A percentile compares a stretch with the other conserved stretches of the same genome.
These are phyloP conservation scores for Acomys russatus DNA, from an alignment of 2,797 vertebrate species.

Conservation along the genomic window DNA sequence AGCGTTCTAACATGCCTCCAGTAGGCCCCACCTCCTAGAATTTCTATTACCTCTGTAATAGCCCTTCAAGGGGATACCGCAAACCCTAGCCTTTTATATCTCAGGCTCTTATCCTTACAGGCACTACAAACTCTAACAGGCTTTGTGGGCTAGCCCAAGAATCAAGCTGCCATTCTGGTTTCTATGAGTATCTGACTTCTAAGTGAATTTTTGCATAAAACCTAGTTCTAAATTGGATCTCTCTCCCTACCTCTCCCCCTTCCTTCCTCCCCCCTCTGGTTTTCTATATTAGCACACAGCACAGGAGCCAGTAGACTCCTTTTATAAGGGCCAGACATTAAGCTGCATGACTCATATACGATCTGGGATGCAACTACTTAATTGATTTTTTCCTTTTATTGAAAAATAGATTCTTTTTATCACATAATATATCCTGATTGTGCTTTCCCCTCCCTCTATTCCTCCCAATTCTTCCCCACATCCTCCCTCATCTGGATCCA, in stretches of 20 bases:
- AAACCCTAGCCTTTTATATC: background rate
- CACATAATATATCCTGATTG: background rate
- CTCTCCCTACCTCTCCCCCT: background rate
- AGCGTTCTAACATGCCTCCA: too few relatives aligned
- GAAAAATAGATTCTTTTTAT: background rate
- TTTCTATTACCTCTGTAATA: background rate
- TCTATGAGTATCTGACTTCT: slow-evolving; percentile 2
- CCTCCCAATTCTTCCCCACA: background rate
- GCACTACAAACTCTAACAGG: slow-evolving; percentile 11
- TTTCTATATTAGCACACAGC: background rate
- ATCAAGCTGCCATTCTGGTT: background rate
- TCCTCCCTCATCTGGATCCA: background rate
- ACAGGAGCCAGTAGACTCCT: background rate
- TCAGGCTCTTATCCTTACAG: background rate
- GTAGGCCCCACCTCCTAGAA: background rate
- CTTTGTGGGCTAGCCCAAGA: background rate
- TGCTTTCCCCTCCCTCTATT: background rate
- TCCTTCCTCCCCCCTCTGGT: too few relatives aligned
- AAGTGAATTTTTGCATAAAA: slow-evolving; percentile 53
- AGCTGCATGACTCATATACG: background rate
- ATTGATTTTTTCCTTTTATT: background rate
- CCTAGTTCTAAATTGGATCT: background rate
- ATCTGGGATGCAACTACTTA: background rate
- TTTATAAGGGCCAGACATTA: slow-evolving; percentile 4
- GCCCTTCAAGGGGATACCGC: background rate